Conservation (phyloP, 2,113 vertebrate genomes). For the Percina caprodes region DNA sequence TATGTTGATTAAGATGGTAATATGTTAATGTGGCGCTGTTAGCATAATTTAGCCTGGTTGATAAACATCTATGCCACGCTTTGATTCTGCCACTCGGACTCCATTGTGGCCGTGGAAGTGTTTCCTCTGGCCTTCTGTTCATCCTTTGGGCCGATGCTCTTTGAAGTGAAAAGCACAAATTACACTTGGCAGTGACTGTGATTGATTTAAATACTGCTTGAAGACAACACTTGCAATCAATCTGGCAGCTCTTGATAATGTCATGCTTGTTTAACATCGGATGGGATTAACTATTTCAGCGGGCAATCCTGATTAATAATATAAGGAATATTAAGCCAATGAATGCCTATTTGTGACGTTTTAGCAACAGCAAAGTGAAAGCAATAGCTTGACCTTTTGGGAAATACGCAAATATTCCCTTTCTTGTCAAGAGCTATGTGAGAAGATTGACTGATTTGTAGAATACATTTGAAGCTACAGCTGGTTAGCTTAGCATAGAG, state of each 20-base stretch:
- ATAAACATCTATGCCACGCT: constrained; percentile 61
- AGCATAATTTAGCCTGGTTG: constrained; percentile 80
- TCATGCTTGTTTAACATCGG: constrained; percentile 69
- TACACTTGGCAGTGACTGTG: constrained; percentile 67
- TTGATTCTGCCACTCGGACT: constrained; percentile 70
- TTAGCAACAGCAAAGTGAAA: neutral
- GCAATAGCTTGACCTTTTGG: neutral
- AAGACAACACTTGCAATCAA: constrained; percentile 70
- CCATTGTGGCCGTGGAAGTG: constrained; percentile 54
- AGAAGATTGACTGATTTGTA: neutral
- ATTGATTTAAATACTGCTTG: constrained; percentile 72
- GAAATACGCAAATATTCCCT: neutral
- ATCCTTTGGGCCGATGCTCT: constrained; percentile 59
- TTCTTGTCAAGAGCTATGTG: neutral
- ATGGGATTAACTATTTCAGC: constrained; percentile 49
- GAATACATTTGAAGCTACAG: too few species aligned
- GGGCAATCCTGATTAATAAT: neutral
- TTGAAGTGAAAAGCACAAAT: constrained; percentile 76
- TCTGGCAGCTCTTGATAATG: constrained; percentile 66
- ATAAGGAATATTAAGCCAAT: neutral
- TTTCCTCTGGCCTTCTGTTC: constrained; percentile 50
- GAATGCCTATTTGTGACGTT: neutral
- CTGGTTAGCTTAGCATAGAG: neutral
- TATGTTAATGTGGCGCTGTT: constrained; percentile 80
- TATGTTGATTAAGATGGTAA: constrained; percentile 80